A percentile compares a stretch with the other conserved stretches of the same genome.
Evolutionary conservation across 2,797 vertebrate species (phyloP).

Genomic region (Pelodytes ibericus): DNA sequence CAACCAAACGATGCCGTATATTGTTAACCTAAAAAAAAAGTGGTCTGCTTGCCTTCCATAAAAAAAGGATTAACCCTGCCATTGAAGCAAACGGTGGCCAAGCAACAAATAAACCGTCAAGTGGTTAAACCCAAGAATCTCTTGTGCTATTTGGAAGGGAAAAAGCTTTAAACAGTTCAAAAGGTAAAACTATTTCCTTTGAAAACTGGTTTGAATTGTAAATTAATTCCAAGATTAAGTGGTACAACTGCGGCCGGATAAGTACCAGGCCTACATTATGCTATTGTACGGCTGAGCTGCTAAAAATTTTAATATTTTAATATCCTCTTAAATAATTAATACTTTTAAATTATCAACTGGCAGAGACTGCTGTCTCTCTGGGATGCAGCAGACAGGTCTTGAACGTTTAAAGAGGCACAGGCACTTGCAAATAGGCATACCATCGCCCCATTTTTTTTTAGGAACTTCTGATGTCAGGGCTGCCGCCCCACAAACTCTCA

Average conservation of each 20-base stretch:
- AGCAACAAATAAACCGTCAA: background rate
- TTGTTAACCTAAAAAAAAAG: background rate
- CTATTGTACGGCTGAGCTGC: conserved; percentile 60
- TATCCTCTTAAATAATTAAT: conserved; percentile 69
- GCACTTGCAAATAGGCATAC: background rate
- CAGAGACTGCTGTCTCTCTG: conserved; percentile 54
- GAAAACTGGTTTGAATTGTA: conserved; percentile 59
- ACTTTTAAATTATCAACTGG: conserved; percentile 64
- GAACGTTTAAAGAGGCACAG: conserved; percentile 49
- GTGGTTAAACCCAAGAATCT: conserved; percentile 15
- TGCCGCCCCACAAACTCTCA: too few species aligned
- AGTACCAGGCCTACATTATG: conserved; percentile 65
- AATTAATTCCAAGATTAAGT: conserved; percentile 69
- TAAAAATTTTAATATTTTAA: conserved; percentile 69
- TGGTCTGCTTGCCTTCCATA: background rate
- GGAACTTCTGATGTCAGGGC: too few species aligned
- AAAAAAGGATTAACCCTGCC: conserved; percentile 24
- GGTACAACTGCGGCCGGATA: conserved; percentile 66
- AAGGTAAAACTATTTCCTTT: conserved; percentile 59
- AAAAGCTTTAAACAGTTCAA: conserved; percentile 65
- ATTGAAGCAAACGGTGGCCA: background rate
- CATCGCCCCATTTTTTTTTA: background rate
- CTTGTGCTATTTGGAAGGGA: background rate
- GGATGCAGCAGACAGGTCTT: conserved; percentile 58
- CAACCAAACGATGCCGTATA: background rate